Base-by-base conservation (phyloP, 2,797 vertebrate species). In the Paguma larvata region DNA sequence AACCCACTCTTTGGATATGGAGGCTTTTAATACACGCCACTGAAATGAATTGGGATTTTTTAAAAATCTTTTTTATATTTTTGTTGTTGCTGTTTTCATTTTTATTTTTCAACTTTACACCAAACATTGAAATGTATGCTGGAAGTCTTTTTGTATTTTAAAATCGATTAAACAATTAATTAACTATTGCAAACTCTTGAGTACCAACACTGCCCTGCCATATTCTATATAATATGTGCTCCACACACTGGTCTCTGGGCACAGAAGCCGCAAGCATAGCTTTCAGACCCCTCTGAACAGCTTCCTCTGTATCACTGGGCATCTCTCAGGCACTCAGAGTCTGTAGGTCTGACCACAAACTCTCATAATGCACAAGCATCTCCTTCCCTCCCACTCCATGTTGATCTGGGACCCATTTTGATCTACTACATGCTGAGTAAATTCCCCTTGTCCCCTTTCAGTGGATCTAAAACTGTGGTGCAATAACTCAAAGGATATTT, bases 141-240 rank as follows among this genome's bases (percentile, higher is more conserved):
- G 32, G 4, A 53, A 32, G 23, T 79, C 56, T 73, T 38, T 86
- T 56, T 6, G 0, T 59, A 53, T 87, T 82, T 92, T 84, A 79
- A 96, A 96, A 48, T 89, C 44, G 59, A 65, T 32, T 89, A 38
- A 78, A 27, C 8, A 51, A n/a, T 38, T 34, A 44, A 13, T 38
- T 82, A 84, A 53, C 21, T 59, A 59, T 6, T 73, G 11, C 44
- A 62, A 89, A 67, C 44, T 48, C 25, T 25, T 65, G 41, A 86
- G 18, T 12, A 27, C 12, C 32, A 23, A 44, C 19, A 79, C 2
- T 27, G 4, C 4, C 59, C 6, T 73, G 18, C 3, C 25, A 59
- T 68, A 85, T 53, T 93, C 4, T 10, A 34, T 41, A 63, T 34
- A 38, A 44, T 18, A 32, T 2, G 3, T 5, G 12, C 19, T 73